A percentile compares a stretch with the other conserved stretches of the same genome.
phyloP scores from a whole-genome alignment of 35 echinoderm and acorn worm species.

The Apostichopus japonicus region DNA sequence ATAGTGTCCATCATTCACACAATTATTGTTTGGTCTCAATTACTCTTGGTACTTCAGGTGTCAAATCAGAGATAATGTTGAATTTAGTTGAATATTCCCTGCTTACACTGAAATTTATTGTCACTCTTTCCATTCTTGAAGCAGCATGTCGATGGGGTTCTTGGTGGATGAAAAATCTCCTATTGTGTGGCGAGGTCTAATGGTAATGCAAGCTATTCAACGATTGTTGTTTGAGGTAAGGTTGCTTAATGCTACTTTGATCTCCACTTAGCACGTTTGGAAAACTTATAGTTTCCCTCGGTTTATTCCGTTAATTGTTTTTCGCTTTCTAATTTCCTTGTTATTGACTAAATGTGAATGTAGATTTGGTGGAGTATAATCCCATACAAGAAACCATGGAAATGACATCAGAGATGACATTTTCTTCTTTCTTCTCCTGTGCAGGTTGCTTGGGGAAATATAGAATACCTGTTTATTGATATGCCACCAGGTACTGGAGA shows the following conservation, averaged over 20 bases:
- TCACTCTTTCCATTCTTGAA: neutral
- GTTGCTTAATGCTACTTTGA: neutral
- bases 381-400: too few species aligned
- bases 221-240: constrained; percentile 86
- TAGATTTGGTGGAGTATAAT: too few species aligned
- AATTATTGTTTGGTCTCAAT: too few species aligned
- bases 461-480: constrained; percentile 89
- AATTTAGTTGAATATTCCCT: too few species aligned
- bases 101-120: too few species aligned
- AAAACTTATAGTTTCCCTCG: too few species aligned
- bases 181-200: constrained; percentile 96
- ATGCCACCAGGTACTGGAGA: constrained; percentile 99
- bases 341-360: neutral
- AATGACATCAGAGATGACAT: neutral
- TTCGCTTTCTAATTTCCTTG: neutral
- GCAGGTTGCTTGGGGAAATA: constrained; percentile 88
- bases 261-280: neutral
- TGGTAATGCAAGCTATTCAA: constrained; percentile 98
- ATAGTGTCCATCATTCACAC: too few species aligned
- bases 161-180: constrained; percentile 93
- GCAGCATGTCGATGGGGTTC: constrained; percentile 99
- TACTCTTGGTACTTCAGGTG: too few species aligned
- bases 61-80: too few species aligned
- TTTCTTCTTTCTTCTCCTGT: neutral
- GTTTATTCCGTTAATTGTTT: too few species aligned